Evolutionary conservation across 2,888 invertebrate genomes (phyloP), one percentile per base, ranked within the genome.

Genomic region (Caenorhabditis doughertyi): DNA sequence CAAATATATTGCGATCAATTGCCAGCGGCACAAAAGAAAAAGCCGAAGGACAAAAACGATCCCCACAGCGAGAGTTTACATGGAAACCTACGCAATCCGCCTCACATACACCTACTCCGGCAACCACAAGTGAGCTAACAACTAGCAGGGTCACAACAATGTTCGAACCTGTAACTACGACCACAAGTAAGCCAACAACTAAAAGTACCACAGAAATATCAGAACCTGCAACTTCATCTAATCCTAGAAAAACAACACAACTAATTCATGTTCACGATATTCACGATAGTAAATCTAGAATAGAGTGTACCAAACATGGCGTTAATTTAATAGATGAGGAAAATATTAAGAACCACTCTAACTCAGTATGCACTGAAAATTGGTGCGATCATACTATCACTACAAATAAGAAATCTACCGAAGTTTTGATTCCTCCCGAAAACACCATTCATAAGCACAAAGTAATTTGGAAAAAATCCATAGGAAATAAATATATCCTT

Each of bases 381-480:
- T 55, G 62, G 62, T 62, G 62, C n/a, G 39, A 39, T 11, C 25
- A 25, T 7, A 4, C 25, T 2, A 9, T 62, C 4, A 7, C 13
- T 4, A 42, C 42, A 2, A 42, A 27, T 3, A 13, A 42, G 2
- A 16, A 18, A 23, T 9, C n/a, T 16, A 62, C 62, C n/a, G 16
- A 21, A 7, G 23, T 62, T n/a, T 5, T 23, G 32, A 42, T 62
- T n/a, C 21, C 62, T 21, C 42, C 62, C 25, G 42, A 62, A 23
- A 2, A 39, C 39, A 62, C 62, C 1, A 9, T 44, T 3, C 62
- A 62, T 44, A 62, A 62, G 16, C 44, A 62, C 16, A 62, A 5
- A 25, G 44, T 62, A 16, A 39, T 8, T 5, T 62, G 62, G 62
- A 62, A 62, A 62, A 62, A 62, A 25, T n/a, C 39, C 39, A 16